Base-by-base conservation (phyloP, 1,140 invertebrate species). In the Popillia japonica region DNA sequence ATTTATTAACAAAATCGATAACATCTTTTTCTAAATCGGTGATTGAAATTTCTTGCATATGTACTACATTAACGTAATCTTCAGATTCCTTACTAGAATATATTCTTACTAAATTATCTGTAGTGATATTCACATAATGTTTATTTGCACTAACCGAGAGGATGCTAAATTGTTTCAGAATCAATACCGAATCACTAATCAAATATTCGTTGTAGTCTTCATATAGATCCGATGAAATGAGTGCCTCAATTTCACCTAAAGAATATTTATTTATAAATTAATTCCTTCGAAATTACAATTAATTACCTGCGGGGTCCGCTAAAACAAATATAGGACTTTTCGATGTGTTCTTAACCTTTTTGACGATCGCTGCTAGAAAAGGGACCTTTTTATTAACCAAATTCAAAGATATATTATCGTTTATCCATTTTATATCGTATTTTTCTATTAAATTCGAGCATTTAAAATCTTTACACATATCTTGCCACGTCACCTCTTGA, bases 371-470 rank as follows among this genome's bases (percentile, higher is more conserved):
- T 6, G 61, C 27, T 68, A 68, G 8, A 68, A 68, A 68, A 0
- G 61, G 61, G 4, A 68, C 61, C 27, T 68, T 68, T n/a, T 68
- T 68, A 68, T 68, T 68, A 68, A 68, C 22, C 7, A 68, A 68
- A 68, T 34, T 34, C 27, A 22, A 22, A 7, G 20, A 8, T 27
- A 68, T 20, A 27, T 68, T 23, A 10, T 27, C 22, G 11, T 23
- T 68, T 8, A 68, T 68, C 61, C 61, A 27, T 34, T 68, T 22
- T 6, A 68, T 27, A 68, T 68, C 10, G 11, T 68, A 68, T 22
- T 23, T 68, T 10, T 68, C 27, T 11, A 27, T 9, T 27, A 68
- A 68, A 9, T 34, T 22, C 1, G 23, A 68, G 8, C 9, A 6
- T 9, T 68, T 27, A 10, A 68, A 68, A 27, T 68, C 61, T 34